phyloP scores from a whole-genome alignment of 2,113 vertebrate species.

The Elgaria multicarinata region DNA sequence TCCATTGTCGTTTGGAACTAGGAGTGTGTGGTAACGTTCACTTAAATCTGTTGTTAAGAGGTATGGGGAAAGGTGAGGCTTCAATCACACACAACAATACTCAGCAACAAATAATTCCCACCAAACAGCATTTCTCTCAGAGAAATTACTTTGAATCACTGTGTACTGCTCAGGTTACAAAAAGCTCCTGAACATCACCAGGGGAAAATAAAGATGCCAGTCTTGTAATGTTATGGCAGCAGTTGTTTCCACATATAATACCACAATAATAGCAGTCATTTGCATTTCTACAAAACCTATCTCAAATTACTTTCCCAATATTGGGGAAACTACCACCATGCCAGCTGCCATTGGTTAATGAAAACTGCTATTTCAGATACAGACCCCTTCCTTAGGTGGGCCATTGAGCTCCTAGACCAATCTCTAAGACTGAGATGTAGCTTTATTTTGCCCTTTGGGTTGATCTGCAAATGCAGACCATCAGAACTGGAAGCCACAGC shows the following conservation, averaged over 20 bases:
- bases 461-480: neutral
- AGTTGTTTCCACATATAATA: conserved; percentile 49
- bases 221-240: conserved; percentile 51
- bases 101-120: conserved; percentile 32
- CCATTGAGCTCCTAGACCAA: neutral
- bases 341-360: neutral
- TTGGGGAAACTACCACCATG: neutral
- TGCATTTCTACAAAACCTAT: conserved; percentile 45
- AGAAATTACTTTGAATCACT: conserved; percentile 14
- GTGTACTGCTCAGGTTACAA: conserved; percentile 21
- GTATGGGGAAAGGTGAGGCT: neutral
- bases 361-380: neutral
- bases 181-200: conserved; percentile 39
- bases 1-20: neutral
- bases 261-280: conserved; percentile 21
- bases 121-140: conserved; percentile 23
- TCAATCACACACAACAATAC: conserved; percentile 24
- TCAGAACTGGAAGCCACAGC: neutral
- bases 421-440: neutral
- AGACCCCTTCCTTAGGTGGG: neutral
- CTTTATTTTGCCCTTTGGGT: neutral
- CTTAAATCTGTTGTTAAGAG: neutral
- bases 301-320: conserved; percentile 33
- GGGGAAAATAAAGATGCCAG: conserved; percentile 23
- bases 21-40: neutral